Base-by-base conservation (phyloP, 2,888 invertebrate genomes). In the Scrobipalpa atriplicella region DNA sequence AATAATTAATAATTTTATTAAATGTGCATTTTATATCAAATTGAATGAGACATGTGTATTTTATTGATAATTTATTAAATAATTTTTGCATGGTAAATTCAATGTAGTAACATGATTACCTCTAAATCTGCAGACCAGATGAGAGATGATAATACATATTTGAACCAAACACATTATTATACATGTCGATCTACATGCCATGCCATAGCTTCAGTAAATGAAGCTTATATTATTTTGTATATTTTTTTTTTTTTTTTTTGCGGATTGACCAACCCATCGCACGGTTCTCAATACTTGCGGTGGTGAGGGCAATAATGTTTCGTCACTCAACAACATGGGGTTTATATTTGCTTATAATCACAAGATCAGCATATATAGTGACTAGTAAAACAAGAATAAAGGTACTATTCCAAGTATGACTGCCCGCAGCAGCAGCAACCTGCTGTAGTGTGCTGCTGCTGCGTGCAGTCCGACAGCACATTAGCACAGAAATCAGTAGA, bases 221-320 rank as follows among this genome's bases (percentile, higher is more conserved):
- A 70, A 69, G 73, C 70, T 67, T 52, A 29, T 64, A 47, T 67
- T 64, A 16, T 16, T 47, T 2, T 16, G 11, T 43, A 13, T 13
- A 10, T n/a, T 7, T 47, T 47, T 47, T 47, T 71, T 69, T 64
- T 67, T 64, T 65, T 62, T 65, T 65, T 70, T 63, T 73, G 87
- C 86, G 87, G 88, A 77, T 71, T 67, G 80, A 76, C 81, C 73
- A 76, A 73, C 75, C 81, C 85, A 82, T 82, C 82, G 77, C 85
- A 85, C 68, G 88, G 78, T 85, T 71, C 18, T 74, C 66, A 64
- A 84, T 89, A 84, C 86, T 85, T 89, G 78, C 85, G 86, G 81
- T 85, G 89, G 78, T 69, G 64, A 70, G 69, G 78, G 76, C 73
- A 39, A 51, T 38, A 21, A 39, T 65, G 47, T 67, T 43, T 56